Base-by-base conservation (phyloP, 2,888 invertebrate genomes). In the Trissonchulus sp. region DNA sequence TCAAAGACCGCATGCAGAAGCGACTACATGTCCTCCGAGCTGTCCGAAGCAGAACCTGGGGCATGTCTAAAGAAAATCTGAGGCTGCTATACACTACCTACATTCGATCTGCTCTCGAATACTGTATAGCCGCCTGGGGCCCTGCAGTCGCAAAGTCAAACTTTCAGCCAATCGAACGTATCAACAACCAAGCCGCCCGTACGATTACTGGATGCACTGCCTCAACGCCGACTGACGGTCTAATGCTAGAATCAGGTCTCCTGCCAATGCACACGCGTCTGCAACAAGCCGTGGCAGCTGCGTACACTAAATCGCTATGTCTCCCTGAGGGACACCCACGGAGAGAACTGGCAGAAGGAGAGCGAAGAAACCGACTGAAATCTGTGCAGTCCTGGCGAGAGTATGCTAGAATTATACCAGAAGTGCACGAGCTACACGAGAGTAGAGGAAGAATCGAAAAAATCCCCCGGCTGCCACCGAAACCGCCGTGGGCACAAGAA, bases 171-270 rank as follows among this genome's bases (percentile, higher is more conserved):
- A 18, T 60, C n/a, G 60, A 18, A 60, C 18, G 60, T 60, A 18
- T 18, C 60, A 18, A 18, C n/a, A 18, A 60, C 18, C n/a, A 60
- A n/a, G n/a, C 60, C 18, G 18, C n/a, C n/a, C 60, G 60, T 60
- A 60, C 60, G 60, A 60, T 60, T 18, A 60, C 60, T 60, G 60
- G 60, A 60, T 60, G 60, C 60, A n/a, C n/a, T 60, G n/a, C n/a
- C 18, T 18, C 60, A 60, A 60, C 60, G n/a, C 60, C 18, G 18
- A 60, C 60, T 18, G 18, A 18, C n/a, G 60, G n/a, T 18, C 18
- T 60, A n/a, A 60, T 18, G 60, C 60, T 60, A 60, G 60, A 60
- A 60, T 60, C 18, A 18, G 18, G 60, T n/a, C 60, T n/a, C 18
- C 60, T 60, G 18, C 18, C 60, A 60, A n/a, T 60, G 60, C 60